phyloP scores from a whole-genome alignment of 2,888 invertebrate species.

The Platerodrilus igneus region DNA sequence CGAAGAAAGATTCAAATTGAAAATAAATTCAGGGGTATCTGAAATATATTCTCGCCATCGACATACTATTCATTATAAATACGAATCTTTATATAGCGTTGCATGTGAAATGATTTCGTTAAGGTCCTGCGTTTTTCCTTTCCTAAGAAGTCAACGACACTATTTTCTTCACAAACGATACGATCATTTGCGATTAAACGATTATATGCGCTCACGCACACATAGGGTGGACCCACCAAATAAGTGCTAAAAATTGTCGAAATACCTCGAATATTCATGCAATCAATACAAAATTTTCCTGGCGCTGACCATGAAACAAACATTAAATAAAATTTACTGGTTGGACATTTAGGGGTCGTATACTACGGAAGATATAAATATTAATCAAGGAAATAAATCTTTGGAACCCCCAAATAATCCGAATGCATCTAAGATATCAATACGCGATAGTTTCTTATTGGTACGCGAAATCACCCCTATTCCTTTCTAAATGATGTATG shows the following conservation, averaged over 20 bases:
- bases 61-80: too few species aligned
- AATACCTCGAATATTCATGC: conserved; percentile 1
- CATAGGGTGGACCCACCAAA: conserved; percentile 1
- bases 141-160: conserved; percentile 17
- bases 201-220: conserved; percentile 15
- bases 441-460: too few species aligned
- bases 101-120: conserved; percentile 1
- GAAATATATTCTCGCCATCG: too few species aligned
- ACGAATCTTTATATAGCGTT: too few species aligned
- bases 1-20: too few species aligned
- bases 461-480: too few species aligned
- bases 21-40: too few species aligned
- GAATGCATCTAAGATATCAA: too few species aligned
- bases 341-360: conserved; percentile 1
- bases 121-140: not conserved
- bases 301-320: conserved; percentile 20
- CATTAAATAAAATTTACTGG: conserved; percentile 4
- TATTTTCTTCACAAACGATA: conserved; percentile 15
- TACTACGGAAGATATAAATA: conserved; percentile 6
- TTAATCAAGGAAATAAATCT: conserved; percentile 13
- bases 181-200: conserved; percentile 14
- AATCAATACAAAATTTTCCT: conserved; percentile 14
- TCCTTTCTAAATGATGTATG: too few species aligned
- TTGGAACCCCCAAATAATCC: conserved; percentile 6
- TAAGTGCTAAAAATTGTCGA: too few species aligned